Percentiles rank a stretch among this genome's conserved stretches.
Evolutionary conservation across 1,140 invertebrate species (phyloP).

Genomic region (Saccostrea glomerata): DNA sequence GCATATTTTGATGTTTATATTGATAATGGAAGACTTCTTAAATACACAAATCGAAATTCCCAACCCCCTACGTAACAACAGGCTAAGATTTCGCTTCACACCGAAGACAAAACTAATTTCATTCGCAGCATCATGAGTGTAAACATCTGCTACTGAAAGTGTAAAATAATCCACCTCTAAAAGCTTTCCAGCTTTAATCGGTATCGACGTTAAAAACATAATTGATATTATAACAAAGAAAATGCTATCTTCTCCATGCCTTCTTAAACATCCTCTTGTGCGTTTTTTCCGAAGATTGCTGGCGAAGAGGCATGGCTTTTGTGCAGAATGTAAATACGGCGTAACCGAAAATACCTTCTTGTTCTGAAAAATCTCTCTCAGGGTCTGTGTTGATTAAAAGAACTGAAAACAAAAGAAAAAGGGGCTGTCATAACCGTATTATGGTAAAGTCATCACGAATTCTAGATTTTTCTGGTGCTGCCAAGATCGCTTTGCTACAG

Average conservation of each 20-base stretch:
- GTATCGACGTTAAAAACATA: conserved; percentile 32
- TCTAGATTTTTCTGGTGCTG: not conserved
- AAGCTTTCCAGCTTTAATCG: not conserved
- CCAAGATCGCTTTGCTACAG: not conserved
- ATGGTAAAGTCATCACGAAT: conserved; percentile 13
- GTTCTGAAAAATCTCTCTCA: not conserved
- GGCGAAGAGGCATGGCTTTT: not conserved
- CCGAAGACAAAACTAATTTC: conserved; percentile 28
- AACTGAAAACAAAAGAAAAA: conserved; percentile 8
- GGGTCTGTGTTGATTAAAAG: not conserved
- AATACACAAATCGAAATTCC: not conserved
- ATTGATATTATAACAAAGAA: conserved; percentile 30
- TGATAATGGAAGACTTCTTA: conserved; percentile 18
- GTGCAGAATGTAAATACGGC: not conserved
- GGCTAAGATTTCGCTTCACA: not conserved
- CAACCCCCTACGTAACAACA: conserved; percentile 6
- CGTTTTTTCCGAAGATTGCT: not conserved
- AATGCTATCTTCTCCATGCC: not conserved
- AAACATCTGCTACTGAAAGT: conserved; percentile 24
- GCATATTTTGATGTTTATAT: conserved; percentile 13
- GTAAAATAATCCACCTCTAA: conserved; percentile 27
- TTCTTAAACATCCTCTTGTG: not conserved
- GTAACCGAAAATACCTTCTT: conserved; percentile 7
- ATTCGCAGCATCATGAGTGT: conserved; percentile 20
- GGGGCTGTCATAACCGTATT: conserved; percentile 8